Base-by-base conservation (phyloP, 1,140 invertebrate genomes). In the Nymphalis io region DNA sequence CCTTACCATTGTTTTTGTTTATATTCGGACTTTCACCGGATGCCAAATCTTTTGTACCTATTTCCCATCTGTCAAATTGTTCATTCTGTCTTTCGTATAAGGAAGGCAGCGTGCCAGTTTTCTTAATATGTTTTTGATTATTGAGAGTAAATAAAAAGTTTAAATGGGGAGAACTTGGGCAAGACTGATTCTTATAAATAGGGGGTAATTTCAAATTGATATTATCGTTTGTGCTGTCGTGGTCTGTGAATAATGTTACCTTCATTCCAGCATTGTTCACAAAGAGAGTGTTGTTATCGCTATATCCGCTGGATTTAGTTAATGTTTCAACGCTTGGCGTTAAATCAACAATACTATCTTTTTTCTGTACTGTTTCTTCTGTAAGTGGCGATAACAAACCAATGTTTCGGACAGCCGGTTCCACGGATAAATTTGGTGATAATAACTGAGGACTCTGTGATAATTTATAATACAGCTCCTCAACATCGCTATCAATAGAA, bases 291-390 rank as follows among this genome's bases (percentile, higher is more conserved):
- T 61, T 57, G n/a, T 51, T 63, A 33, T 72, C 53, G 8, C 42
- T 78, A 4, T 77, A 63, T 4, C 75, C 63, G 51, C 2, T 57
- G 2, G 51, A 39, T 38, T 69, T 64, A 10, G 42, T 44, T 33
- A 76, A 16, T 12, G 70, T 73, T 23, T 60, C 62, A 1, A 60
- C 57, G 16, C 71, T 63, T 39, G 81, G 75, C 20, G 77, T 79
- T 23, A 85, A 58, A 40, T 90, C 80, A 51, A 79, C 27, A 38
- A 83, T 58, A 64, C 78, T 85, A 20, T 81, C 74, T 27, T 72
- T 83, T 51, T 76, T 81, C 13, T 70, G 64, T n/a, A 67, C 64
- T 21, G 83, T 83, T 73, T 91, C 89, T 70, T 91, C 89, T 27
- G 86, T 84, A 8, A 91, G 70, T 15, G 87, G 84, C 4, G 89